phyloP scores from a whole-genome alignment of 2,888 invertebrate genomes.

The Dichetophora obliterata region DNA sequence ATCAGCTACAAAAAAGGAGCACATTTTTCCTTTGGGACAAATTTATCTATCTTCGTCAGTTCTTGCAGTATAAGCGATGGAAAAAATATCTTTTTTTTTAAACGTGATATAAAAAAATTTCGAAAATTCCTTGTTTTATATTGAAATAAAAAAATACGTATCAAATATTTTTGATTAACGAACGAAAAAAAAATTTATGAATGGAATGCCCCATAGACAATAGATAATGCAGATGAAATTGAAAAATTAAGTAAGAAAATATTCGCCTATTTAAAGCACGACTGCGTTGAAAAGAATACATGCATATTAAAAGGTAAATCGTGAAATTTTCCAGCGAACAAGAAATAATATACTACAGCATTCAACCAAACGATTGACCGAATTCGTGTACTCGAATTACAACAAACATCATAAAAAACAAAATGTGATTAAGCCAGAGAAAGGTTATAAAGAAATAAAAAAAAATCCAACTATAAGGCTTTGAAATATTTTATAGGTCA shows the following conservation, averaged over 20 bases:
- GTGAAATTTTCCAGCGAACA: background rate
- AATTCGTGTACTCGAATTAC: background rate
- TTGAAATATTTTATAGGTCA: constrained; percentile 5
- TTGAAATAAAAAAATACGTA: too few relatives aligned
- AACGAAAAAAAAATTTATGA: too few relatives aligned
- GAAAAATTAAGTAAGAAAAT: background rate
- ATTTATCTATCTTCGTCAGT: too few relatives aligned
- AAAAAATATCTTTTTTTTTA: too few relatives aligned
- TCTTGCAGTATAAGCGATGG: too few relatives aligned
- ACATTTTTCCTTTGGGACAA: too few relatives aligned
- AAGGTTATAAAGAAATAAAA: background rate
- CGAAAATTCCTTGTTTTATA: too few relatives aligned
- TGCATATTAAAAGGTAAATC: background rate
- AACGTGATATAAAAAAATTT: too few relatives aligned
- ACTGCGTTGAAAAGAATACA: background rate
- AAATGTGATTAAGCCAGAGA: background rate
- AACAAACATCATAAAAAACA: background rate
- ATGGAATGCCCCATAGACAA: too few relatives aligned
- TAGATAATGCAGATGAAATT: too few relatives aligned
- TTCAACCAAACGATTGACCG: background rate
- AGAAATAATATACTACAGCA: background rate
- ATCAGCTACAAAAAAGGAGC: too few relatives aligned
- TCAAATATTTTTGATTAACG: too few relatives aligned
- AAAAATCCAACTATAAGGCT: background rate
- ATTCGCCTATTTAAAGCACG: background rate